A percentile compares a stretch with the other conserved stretches of the same genome.
Conservation (phyloP, 2,113 vertebrate genomes). For the Rostratula benghalensis region DNA sequence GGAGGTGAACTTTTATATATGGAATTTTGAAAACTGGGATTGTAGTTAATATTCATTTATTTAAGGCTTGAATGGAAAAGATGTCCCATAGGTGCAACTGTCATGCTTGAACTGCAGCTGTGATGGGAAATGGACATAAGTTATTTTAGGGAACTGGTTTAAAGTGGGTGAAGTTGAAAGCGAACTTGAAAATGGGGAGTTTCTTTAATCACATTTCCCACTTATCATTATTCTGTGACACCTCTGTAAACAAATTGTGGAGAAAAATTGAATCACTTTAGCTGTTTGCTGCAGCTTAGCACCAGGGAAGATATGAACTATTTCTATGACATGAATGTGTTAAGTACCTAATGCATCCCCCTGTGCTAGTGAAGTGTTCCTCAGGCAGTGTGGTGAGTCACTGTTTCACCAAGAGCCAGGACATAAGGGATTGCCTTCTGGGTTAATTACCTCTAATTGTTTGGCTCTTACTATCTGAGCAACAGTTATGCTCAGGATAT, state of each 20-base stretch:
- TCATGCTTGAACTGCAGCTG: background rate
- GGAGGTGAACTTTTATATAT: background rate
- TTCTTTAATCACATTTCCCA: background rate
- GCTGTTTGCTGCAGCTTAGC: background rate
- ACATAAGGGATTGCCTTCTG: background rate
- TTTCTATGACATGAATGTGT: background rate
- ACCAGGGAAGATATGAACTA: background rate
- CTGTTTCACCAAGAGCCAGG: background rate
- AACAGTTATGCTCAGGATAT: background rate
- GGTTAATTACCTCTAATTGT: background rate
- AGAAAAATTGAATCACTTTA: background rate
- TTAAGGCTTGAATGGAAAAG: background rate
- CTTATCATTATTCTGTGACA: background rate
- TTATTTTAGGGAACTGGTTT: background rate
- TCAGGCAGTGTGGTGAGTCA: background rate
- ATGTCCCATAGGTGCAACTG: background rate
- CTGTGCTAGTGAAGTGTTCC: background rate
- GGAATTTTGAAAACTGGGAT: background rate
- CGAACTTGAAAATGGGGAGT: background rate
- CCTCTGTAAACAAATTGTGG: background rate
- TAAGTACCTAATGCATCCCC: background rate
- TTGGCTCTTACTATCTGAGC: background rate
- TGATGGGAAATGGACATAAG: background rate
- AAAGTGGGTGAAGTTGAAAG: background rate
- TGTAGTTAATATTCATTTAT: background rate